phyloP scores from a whole-genome alignment of 2,888 invertebrate genomes.

The Sarcophaga carnaria region DNA sequence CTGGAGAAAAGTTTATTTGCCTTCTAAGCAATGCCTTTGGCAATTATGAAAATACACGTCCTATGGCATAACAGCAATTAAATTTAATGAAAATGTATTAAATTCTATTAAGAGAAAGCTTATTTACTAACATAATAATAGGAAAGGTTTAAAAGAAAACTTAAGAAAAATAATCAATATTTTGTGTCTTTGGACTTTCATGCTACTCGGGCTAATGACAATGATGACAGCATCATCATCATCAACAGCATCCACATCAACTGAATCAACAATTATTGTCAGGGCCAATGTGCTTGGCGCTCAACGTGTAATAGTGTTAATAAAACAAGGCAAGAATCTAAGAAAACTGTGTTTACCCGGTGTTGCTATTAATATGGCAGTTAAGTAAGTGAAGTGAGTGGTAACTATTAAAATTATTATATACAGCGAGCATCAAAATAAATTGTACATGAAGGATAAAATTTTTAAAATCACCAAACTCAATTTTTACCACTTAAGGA shows the following conservation, averaged over 20 bases:
- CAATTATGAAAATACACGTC: too few relatives aligned
- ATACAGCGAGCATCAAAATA: too few relatives aligned
- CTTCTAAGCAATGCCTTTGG: too few relatives aligned
- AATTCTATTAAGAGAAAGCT: background rate
- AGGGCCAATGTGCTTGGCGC: background rate
- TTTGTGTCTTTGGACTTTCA: conserved; percentile 22
- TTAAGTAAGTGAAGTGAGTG: conserved; percentile 26
- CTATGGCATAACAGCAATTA: too few relatives aligned
- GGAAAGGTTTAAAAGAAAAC: background rate
- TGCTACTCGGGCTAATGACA: background rate
- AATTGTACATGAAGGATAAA: too few relatives aligned
- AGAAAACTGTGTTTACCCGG: background rate
- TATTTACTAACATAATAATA: conserved; percentile 30
- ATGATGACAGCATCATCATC: background rate
- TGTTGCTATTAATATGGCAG: background rate
- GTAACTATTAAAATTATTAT: conserved; percentile 6
- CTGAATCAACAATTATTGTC: background rate
- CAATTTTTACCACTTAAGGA: too few relatives aligned
- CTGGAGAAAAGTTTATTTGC: too few relatives aligned
- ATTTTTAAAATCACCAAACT: too few relatives aligned
- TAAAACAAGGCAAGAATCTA: conserved; percentile 29
- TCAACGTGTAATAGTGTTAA: too few relatives aligned
- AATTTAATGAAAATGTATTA: background rate
- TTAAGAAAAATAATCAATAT: conserved; percentile 37
- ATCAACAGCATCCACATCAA: too few relatives aligned